These are phyloP conservation scores for Pheucticus melanocephalus DNA, from an alignment of 2,113 vertebrate genomes.

Conservation along the genomic window DNA sequence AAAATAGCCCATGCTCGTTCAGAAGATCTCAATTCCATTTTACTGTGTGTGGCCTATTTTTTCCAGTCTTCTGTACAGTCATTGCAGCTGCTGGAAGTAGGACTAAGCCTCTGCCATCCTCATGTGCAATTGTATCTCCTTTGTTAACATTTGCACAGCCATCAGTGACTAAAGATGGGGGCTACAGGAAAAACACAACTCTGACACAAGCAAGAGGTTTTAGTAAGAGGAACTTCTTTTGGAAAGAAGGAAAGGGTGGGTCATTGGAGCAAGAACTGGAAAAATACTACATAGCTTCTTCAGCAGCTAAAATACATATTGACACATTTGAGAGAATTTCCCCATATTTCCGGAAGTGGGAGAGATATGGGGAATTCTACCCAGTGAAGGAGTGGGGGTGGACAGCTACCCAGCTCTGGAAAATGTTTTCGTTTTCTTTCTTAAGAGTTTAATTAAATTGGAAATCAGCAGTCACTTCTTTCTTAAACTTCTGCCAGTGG, in stretches of 20 bases:
- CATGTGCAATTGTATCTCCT: neutral
- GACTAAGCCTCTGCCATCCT: neutral
- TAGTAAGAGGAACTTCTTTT: neutral
- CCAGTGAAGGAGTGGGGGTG: neutral
- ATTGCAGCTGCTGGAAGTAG: neutral
- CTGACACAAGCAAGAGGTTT: neutral
- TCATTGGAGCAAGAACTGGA: neutral
- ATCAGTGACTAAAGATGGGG: neutral
- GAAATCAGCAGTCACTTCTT: neutral
- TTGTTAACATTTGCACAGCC: rapidly evolving
- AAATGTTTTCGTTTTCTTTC: neutral
- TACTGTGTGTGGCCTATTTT: neutral
- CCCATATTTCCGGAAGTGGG: neutral
- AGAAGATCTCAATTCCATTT: neutral
- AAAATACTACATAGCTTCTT: neutral
- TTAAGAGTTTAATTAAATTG: neutral
- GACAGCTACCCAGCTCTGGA: neutral
- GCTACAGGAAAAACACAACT: neutral
- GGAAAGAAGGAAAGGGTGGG: neutral
- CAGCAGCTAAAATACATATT: neutral
- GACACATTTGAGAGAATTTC: neutral
- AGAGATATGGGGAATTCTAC: neutral
- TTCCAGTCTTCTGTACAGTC: neutral
- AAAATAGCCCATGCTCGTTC: slow-evolving; percentile 11
- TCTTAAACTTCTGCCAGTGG: neutral